phyloP scores from a whole-genome alignment of 2,888 invertebrate genomes.

The Opisthograptis luteolata region DNA sequence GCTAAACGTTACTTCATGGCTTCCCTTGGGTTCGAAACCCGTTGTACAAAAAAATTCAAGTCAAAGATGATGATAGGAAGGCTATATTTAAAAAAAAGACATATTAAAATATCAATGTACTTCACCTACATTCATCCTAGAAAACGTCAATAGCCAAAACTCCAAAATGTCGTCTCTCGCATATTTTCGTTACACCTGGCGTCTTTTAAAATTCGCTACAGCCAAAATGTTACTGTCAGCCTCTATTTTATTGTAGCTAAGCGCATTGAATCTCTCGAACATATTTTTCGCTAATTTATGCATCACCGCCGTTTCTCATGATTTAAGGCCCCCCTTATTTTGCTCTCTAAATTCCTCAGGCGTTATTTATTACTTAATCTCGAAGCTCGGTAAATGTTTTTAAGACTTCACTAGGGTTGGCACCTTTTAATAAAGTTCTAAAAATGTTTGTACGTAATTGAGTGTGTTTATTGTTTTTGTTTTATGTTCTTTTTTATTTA shows the following conservation, averaged over 20 bases:
- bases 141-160: too few species aligned
- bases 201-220: background rate
- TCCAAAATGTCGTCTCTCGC: too few species aligned
- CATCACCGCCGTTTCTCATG: constrained; percentile 51
- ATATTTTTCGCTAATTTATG: constrained; percentile 25
- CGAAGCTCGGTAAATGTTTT: constrained; percentile 73
- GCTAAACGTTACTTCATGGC: too few species aligned
- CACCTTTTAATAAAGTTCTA: constrained; percentile 30
- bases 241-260: constrained; percentile 4
- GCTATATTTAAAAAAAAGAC: too few species aligned
- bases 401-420: constrained; percentile 59
- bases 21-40: too few species aligned
- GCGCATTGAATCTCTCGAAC: constrained; percentile 1
- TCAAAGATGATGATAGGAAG: too few species aligned
- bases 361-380: constrained; percentile 83
- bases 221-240: background rate
- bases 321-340: constrained; percentile 56
- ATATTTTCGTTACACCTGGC: too few species aligned
- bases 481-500: too few species aligned
- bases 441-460: background rate
- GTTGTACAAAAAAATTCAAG: too few species aligned
- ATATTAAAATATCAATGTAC: too few species aligned
- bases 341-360: constrained; percentile 74
- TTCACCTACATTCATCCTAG: too few species aligned
- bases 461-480: too few species aligned